These are phyloP conservation scores for Drosophila meridionalis DNA, from an alignment of 2,888 invertebrate genomes.

Conservation along the genomic window DNA sequence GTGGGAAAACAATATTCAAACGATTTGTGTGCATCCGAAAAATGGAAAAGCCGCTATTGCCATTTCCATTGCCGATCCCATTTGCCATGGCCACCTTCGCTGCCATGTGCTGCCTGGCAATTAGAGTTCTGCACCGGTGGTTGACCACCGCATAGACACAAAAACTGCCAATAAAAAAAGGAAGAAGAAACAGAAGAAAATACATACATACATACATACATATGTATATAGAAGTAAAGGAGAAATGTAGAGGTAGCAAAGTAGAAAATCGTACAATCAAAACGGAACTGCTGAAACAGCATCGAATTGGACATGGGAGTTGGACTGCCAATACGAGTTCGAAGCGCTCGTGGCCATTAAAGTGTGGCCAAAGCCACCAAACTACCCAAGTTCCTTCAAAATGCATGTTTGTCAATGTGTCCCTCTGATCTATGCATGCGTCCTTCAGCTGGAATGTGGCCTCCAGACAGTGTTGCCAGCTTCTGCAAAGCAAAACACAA, in stretches of 20 bases:
- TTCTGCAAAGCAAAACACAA: background rate
- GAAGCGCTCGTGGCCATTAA: conserved; percentile 30
- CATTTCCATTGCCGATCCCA: conserved; percentile 40
- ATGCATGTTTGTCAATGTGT: conserved; percentile 70
- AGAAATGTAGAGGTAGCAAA: conserved; percentile 39
- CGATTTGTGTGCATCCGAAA: conserved; percentile 66
- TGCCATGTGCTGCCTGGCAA: conserved; percentile 62
- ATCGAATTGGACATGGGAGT: conserved; percentile 28
- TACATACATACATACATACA: background rate
- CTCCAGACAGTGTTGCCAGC: conserved; percentile 10
- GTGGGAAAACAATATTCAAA: conserved; percentile 69
- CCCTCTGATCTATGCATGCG: conserved; percentile 39
- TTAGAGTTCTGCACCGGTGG: conserved; percentile 68
- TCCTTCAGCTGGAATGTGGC: conserved; percentile 32
- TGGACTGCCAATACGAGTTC: conserved; percentile 31
- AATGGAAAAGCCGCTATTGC: conserved; percentile 47
- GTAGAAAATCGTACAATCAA: conserved; percentile 75
- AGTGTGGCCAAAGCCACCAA: conserved; percentile 30
- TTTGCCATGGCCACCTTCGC: conserved; percentile 42
- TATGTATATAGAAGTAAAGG: background rate
- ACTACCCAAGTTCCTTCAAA: conserved; percentile 50
- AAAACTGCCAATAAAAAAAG: conserved; percentile 34
- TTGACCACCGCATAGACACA: conserved; percentile 51
- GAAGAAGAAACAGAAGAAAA: conserved; percentile 7
- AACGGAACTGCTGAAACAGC: conserved; percentile 77